Evolutionary conservation across 2,113 vertebrate species (phyloP).

Genomic region (Tachysurus fulvidraco): DNA sequence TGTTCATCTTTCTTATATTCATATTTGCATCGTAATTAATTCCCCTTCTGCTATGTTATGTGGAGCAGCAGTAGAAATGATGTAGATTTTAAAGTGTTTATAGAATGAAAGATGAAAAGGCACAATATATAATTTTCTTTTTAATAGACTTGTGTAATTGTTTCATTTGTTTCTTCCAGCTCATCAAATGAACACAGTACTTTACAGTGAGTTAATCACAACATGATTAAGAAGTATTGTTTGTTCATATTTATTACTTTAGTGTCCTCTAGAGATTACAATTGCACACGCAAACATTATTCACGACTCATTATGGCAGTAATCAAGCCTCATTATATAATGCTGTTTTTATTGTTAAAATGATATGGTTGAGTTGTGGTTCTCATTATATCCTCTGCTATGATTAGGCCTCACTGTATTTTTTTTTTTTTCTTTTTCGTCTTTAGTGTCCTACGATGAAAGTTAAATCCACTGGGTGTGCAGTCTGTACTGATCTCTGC

Average conservation of each 20-base stretch:
- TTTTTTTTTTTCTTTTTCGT: background rate
- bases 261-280: constrained; percentile 24
- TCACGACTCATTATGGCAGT: constrained; percentile 14
- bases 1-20: background rate
- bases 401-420: constrained; percentile 16
- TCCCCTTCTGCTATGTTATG: background rate
- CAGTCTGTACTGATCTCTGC: background rate
- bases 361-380: constrained; percentile 30
- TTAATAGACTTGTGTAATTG: constrained; percentile 13
- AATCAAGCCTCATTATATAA: constrained; percentile 30
- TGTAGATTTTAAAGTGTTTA: background rate
- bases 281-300: constrained; percentile 23
- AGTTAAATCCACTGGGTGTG: background rate
- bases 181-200: constrained; percentile 25
- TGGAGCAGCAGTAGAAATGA: background rate
- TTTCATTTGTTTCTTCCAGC: constrained; percentile 29
- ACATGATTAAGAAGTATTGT: constrained; percentile 31
- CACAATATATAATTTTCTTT: constrained; percentile 6
- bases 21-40: background rate
- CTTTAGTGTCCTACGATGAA: background rate
- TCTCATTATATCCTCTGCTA: constrained; percentile 31
- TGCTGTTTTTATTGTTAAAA: constrained; percentile 26
- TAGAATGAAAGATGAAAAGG: background rate
- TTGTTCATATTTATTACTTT: constrained; percentile 36
- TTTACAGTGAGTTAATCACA: constrained; percentile 34